phyloP scores from a whole-genome alignment of 1,140 invertebrate genomes.

The Lanistes nyassanus region DNA sequence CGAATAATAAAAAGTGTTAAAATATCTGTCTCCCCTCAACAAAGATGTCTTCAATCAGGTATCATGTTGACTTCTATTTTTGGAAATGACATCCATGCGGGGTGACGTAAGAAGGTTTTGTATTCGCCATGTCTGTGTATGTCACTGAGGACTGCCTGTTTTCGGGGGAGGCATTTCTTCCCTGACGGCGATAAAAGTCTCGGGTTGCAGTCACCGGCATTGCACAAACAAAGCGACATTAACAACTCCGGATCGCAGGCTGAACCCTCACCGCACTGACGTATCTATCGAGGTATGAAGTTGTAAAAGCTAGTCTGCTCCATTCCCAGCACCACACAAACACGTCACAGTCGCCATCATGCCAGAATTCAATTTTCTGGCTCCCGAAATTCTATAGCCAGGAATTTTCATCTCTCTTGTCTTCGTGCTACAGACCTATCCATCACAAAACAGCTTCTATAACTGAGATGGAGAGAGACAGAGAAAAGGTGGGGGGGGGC shows the following conservation, averaged over 20 bases:
- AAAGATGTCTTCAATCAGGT: no score
- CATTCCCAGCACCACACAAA: background rate
- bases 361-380: slow-evolving; percentile 27
- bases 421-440: slow-evolving; percentile 19
- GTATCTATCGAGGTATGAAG: slow-evolving; percentile 11
- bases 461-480: background rate
- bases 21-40: background rate
- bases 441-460: slow-evolving; percentile 12
- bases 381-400: slow-evolving; percentile 22
- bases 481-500: background rate
- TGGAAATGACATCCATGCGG: no score
- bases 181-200: no score
- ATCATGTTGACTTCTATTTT: no score
- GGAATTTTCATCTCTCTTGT: slow-evolving; percentile 28
- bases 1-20: background rate
- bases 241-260: no score
- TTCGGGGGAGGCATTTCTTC: no score
- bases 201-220: no score
- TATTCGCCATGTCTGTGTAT: no score
- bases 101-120: no score
- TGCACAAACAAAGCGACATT: no score
- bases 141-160: no score
- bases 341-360: background rate
- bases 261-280: background rate
- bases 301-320: slow-evolving; percentile 6